phyloP scores from a whole-genome alignment of 2,797 vertebrate genomes.

The Emydoidea blandingii region DNA sequence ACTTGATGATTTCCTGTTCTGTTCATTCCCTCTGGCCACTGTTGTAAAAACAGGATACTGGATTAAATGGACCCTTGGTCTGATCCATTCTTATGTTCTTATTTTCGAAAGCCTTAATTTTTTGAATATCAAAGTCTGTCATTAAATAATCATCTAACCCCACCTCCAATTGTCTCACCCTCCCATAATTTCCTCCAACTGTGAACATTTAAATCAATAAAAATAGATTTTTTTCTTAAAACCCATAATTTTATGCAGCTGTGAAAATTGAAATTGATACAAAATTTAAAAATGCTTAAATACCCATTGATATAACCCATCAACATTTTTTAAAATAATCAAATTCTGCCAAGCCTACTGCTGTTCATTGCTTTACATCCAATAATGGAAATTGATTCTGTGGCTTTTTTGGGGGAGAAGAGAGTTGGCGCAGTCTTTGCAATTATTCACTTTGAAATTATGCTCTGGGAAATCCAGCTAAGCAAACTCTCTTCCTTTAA shows the following conservation, averaged over 20 bases:
- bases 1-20: too few species aligned
- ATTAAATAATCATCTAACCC: not conserved
- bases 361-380: not conserved
- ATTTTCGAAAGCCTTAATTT: too few species aligned
- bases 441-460: not conserved
- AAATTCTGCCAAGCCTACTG: not conserved
- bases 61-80: too few species aligned
- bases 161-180: too few species aligned
- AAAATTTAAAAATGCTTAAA: not conserved
- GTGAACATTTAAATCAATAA: not conserved
- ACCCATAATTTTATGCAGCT: not conserved
- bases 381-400: not conserved
- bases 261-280: not conserved
- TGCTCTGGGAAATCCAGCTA: not conserved
- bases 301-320: not conserved
- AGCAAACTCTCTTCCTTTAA: not conserved
- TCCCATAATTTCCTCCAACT: not conserved
- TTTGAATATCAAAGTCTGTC: not conserved
- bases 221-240: not conserved
- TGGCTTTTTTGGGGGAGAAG: rapidly evolving
- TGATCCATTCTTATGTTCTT: too few species aligned
- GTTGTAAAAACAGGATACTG: too few species aligned
- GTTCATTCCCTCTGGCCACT: too few species aligned
- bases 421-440: not conserved
- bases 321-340: not conserved